phyloP scores from a whole-genome alignment of 2,888 invertebrate genomes.

The Gortyna flavago region DNA sequence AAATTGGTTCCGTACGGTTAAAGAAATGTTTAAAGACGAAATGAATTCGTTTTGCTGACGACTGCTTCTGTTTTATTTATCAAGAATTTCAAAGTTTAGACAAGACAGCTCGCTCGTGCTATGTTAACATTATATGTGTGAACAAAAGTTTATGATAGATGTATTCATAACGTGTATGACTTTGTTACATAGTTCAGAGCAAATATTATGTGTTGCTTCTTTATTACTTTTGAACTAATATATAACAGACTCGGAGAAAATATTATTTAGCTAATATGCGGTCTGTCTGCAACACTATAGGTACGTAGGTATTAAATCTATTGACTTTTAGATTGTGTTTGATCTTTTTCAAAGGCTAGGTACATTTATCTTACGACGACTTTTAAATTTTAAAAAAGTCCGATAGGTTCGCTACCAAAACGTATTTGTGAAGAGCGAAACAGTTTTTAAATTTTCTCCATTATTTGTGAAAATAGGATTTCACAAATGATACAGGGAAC shows the following conservation, averaged over 20 bases:
- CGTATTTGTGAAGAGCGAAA: background rate
- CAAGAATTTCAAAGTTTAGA: slow-evolving; percentile 39
- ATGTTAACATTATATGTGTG: slow-evolving; percentile 40
- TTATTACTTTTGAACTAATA: slow-evolving; percentile 54
- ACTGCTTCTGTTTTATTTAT: slow-evolving; percentile 47
- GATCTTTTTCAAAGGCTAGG: background rate
- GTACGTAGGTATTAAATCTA: background rate
- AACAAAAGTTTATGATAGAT: slow-evolving; percentile 58
- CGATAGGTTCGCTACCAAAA: no score
- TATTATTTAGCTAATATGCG: slow-evolving; percentile 40
- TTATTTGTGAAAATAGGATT: background rate
- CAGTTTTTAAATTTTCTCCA: background rate
- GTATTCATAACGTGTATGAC: slow-evolving; percentile 42
- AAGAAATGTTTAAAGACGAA: slow-evolving; percentile 68
- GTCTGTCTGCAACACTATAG: background rate
- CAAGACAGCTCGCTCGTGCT: slow-evolving; percentile 50
- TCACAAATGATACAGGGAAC: background rate
- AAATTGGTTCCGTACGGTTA: slow-evolving; percentile 71
- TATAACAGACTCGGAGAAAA: slow-evolving; percentile 41
- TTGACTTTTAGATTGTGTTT: slow-evolving; percentile 18
- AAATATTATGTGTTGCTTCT: slow-evolving; percentile 53
- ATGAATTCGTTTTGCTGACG: slow-evolving; percentile 54
- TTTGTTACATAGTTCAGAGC: slow-evolving; percentile 56
- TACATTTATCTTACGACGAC: background rate
- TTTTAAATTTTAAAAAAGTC: slow-evolving; percentile 4